Evolutionary conservation across 1,140 invertebrate genomes (phyloP), one percentile per base, ranked within the genome.

Genomic region (Bombus confusus): DNA sequence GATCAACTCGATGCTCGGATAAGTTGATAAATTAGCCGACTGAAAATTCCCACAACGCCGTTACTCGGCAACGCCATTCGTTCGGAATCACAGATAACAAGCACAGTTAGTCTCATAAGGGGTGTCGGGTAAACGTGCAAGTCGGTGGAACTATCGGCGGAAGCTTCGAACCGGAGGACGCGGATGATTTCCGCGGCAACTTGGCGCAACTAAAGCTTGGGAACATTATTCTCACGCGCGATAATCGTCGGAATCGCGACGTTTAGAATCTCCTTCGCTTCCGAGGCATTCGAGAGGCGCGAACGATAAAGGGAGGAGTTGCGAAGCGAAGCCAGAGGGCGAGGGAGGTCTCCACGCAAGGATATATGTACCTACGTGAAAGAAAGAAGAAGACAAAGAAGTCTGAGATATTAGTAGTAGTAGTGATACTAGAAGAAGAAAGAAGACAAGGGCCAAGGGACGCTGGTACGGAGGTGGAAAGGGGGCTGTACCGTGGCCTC

Each of bases 321-420:
- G 87, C 86, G 89, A 91, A 92, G 91, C 73, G 68, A 59, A 86
- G 93, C 93, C 94, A 83, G 88, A 93, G 93, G 94, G 92, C 91
- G 90, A 92, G 92, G 93, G 93, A 93, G 92, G 93, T 93, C 94
- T 94, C 86, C 91, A 88, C 74, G 82, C 68, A 85, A 91, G 90
- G 82, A 93, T 92, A 93, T 93, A 93, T n/a, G 52, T 91, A 52
- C 1, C 13, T 64, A 64, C 28, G n/a, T 3, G 34, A 68, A 68
- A 68, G 34, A 37, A 68, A 37, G 66, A 37, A 31, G 13, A 31
- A 22, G 47, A 52, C 47, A 6, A 31, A 64, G 62, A 31, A 22
- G 47, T 52, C 5, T 52, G n/a, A 31, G 13, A 31, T 15, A 31
- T n/a, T 31, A 31, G n/a, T 13, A 13, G n/a, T 28, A 28, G 28